Conservation (phyloP, 2,113 vertebrate genomes). For the Anolis carolinensis region DNA sequence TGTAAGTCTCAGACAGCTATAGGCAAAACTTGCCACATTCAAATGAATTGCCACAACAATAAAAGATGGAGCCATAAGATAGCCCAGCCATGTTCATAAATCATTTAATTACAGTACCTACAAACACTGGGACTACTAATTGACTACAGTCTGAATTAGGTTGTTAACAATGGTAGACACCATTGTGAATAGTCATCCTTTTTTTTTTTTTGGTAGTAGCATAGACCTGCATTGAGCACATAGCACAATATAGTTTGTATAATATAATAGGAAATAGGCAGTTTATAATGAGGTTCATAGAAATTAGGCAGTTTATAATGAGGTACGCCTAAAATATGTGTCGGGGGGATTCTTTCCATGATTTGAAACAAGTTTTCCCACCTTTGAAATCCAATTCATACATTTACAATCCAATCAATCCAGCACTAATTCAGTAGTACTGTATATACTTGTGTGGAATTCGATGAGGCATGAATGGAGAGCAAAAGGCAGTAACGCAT, state of each 20-base stretch:
- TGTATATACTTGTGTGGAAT: too few relatives aligned
- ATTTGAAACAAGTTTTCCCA: too few relatives aligned
- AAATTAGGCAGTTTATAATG: too few relatives aligned
- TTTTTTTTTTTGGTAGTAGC: not conserved
- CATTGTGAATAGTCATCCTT: not conserved
- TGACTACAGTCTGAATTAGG: not conserved
- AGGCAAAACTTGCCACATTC: not conserved
- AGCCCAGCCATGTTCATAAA: not conserved
- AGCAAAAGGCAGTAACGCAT: too few relatives aligned
- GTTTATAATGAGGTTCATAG: too few relatives aligned
- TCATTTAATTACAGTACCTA: not conserved
- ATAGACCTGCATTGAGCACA: not conserved
- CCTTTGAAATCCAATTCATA: too few relatives aligned
- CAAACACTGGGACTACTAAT: not conserved
- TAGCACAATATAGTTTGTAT: not conserved
- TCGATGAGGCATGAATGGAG: too few relatives aligned
- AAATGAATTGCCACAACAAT: not conserved
- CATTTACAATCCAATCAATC: not conserved
- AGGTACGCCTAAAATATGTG: too few relatives aligned
- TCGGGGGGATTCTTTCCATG: too few relatives aligned
- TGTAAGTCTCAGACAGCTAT: not conserved
- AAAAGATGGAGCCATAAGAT: not conserved
- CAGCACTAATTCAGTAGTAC: too few relatives aligned
- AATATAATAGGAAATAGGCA: not conserved
- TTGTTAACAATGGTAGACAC: not conserved